Conservation (phyloP, 2,113 vertebrate species). For the Pedionomus torquatus region DNA sequence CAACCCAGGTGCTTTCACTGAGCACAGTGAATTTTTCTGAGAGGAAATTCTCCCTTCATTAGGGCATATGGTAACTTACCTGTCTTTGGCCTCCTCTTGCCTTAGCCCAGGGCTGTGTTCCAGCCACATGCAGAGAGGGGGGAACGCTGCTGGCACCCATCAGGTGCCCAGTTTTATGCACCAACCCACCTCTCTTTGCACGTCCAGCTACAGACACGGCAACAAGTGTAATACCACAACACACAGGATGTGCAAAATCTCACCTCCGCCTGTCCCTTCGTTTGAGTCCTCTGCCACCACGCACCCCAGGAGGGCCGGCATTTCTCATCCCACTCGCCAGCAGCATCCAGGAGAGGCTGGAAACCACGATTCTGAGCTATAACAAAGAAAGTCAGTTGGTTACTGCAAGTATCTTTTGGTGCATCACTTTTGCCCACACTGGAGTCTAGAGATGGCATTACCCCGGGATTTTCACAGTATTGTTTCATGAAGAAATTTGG, state of each 20-base stretch:
- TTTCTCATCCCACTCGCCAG: neutral
- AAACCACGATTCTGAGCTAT: neutral
- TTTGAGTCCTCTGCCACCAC: neutral
- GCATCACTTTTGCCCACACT: fast-evolving
- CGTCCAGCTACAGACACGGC: neutral
- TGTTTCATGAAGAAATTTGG: neutral
- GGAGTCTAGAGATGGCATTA: neutral
- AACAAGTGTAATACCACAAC: neutral
- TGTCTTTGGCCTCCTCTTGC: neutral
- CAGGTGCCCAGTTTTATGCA: neutral
- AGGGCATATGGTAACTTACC: neutral
- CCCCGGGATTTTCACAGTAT: neutral
- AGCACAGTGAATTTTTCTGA: neutral
- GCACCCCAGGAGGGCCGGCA: fast-evolving
- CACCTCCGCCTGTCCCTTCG: fast-evolving
- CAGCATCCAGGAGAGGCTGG: neutral
- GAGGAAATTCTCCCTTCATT: neutral
- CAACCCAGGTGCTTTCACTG: neutral
- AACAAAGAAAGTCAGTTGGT: neutral
- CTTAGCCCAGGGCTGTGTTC: neutral
- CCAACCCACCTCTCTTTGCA: neutral
- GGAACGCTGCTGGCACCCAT: neutral
- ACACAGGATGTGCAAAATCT: neutral
- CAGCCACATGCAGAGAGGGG: fast-evolving
- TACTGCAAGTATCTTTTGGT: neutral